Evolutionary conservation across 2,888 invertebrate genomes (phyloP), one percentile per base, ranked within the genome.

Genomic region (Ennomos quercinarius): DNA sequence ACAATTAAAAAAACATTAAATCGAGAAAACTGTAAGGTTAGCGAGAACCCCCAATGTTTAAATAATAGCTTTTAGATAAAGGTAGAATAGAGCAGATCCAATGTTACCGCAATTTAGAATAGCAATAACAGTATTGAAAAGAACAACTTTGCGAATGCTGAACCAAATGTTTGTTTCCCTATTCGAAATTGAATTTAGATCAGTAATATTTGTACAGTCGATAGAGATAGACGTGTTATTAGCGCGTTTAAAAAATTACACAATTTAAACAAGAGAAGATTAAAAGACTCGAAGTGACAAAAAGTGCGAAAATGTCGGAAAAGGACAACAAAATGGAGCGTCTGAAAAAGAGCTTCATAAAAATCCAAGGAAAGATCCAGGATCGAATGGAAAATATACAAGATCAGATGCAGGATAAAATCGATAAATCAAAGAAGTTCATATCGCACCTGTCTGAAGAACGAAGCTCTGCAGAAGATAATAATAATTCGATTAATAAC

Each of bases 351-450:
- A 78, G 81, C 0, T 67, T 92, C 0, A 77, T 83, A 27, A 87
- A 78, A 66, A 75, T 93, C 35, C 92, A 93, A 56, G 91, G 73
- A 11, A 92, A 88, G 59, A 80, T 93, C 0, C 91, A 92, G 46
- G 87, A 89, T 43, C 77, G 81, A 1, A 86, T 93, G 41, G 93
- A 93, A 63, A 89, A 86, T 49, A 74, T 93, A 0, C 91, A 91
- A 68, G 93, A 91, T 43, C 87, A 90, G 59, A 73, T 93, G 1
- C 91, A 91, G 37, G 83, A 66, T n/a, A 85, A 83, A 72, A 78
- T 88, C 34, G 89, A 90, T 45, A 77, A 70, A 27, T 84, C 86
- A 0, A 83, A 84, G 62, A 60, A 72, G 61, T 84, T 92, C 3
- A 83, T 89, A 1, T 82, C 89, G 0, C 86, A 91, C 64, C 48